Conservation (phyloP, 2,113 vertebrate species). For the Lasiurus borealis region DNA sequence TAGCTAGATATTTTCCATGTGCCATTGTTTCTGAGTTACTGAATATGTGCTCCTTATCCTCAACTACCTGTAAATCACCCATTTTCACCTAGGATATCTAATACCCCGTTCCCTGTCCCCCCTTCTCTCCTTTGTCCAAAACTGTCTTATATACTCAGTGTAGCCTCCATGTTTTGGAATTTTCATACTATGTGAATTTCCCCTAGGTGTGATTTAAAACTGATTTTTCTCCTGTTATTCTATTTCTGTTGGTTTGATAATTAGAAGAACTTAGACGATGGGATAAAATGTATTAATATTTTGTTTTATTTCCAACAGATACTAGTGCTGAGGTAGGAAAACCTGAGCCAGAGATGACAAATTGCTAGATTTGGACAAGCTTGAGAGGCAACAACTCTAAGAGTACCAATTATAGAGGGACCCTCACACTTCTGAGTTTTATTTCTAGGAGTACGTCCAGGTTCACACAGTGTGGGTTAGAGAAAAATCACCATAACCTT, state of each 20-base stretch:
- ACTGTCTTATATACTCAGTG: neutral
- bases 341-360: neutral
- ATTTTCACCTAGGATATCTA: neutral
- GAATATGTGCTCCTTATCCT: neutral
- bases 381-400: neutral
- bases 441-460: neutral
- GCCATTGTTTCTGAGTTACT: neutral
- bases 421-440: neutral
- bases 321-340: neutral
- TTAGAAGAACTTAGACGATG: neutral
- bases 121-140: neutral
- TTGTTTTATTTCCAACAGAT: neutral
- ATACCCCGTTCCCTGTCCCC: neutral
- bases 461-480: neutral
- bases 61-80: neutral
- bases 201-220: neutral
- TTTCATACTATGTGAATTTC: neutral
- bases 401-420: neutral
- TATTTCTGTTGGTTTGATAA: neutral
- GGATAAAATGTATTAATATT: neutral
- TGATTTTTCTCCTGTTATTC: neutral
- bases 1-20: neutral
- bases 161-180: neutral
- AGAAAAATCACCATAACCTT: neutral
- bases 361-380: neutral